Percentiles rank a stretch among this genome's conserved stretches.
Conservation (phyloP, 2,888 invertebrate species). For the Belgica antarctica region DNA sequence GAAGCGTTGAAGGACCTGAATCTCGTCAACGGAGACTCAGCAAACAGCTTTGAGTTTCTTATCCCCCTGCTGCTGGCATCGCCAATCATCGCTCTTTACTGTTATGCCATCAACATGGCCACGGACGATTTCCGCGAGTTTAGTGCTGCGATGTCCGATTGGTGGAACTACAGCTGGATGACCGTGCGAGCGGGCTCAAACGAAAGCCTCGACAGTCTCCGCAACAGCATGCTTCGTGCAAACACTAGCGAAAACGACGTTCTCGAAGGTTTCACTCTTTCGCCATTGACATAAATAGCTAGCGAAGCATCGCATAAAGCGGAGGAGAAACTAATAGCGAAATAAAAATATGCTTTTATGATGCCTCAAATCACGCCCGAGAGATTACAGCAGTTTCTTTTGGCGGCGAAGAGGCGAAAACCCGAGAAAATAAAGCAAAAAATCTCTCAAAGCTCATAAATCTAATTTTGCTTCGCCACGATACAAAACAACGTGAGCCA, state of each 20-base stretch:
- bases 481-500: slow-evolving; percentile 12
- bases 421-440: background rate
- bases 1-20: background rate
- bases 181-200: background rate
- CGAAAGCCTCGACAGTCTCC: background rate
- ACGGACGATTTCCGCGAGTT: background rate
- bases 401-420: background rate
- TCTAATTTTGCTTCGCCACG: slow-evolving; percentile 12
- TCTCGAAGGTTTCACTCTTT: background rate
- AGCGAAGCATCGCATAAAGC: background rate
- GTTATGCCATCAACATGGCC: background rate
- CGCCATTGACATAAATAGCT: background rate
- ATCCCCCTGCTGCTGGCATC: background rate
- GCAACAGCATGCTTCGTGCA: background rate
- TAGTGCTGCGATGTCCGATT: background rate
- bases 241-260: too few relatives aligned
- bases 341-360: slow-evolving; percentile 23
- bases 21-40: background rate
- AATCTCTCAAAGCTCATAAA: slow-evolving; percentile 20
- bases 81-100: background rate
- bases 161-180: slow-evolving; percentile 1
- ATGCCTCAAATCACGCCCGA: slow-evolving; percentile 7
- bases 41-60: background rate
- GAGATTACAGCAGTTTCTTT: slow-evolving; percentile 14
- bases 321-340: background rate